Percentiles rank a stretch among this genome's conserved stretches.
phyloP scores from a whole-genome alignment of 2,113 vertebrate genomes.

The Asarcornis scutulata region DNA sequence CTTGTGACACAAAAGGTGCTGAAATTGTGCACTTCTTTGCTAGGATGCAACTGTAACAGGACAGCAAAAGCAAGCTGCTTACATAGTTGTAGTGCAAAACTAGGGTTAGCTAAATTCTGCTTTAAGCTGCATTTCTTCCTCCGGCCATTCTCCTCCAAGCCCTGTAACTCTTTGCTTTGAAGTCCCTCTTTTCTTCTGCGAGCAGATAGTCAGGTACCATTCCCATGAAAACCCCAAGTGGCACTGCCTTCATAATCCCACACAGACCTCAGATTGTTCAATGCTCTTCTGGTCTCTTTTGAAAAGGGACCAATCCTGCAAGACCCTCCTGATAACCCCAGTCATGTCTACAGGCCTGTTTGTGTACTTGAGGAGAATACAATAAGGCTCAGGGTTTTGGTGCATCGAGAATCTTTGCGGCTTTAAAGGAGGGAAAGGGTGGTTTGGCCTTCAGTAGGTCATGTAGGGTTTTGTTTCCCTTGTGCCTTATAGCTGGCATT shows the following conservation, averaged over 20 bases:
- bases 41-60: background rate
- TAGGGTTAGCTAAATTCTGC: background rate
- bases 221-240: background rate
- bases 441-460: slow-evolving; percentile 9
- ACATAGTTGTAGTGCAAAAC: background rate
- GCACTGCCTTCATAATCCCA: background rate
- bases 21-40: background rate
- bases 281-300: background rate
- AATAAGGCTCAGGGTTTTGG: background rate
- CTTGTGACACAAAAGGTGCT: background rate
- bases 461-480: slow-evolving; percentile 6
- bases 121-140: background rate
- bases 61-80: background rate
- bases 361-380: background rate
- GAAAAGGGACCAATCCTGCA: background rate
- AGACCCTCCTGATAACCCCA: background rate
- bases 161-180: background rate
- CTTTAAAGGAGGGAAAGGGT: background rate
- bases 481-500: slow-evolving; percentile 37
- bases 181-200: background rate
- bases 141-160: background rate
- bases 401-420: background rate
- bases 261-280: background rate
- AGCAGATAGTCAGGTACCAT: background rate
- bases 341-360: background rate